Percentiles rank a stretch among this genome's conserved stretches.
Evolutionary conservation across 1,140 invertebrate genomes (phyloP).

Genomic region (Heliothis virescens): DNA sequence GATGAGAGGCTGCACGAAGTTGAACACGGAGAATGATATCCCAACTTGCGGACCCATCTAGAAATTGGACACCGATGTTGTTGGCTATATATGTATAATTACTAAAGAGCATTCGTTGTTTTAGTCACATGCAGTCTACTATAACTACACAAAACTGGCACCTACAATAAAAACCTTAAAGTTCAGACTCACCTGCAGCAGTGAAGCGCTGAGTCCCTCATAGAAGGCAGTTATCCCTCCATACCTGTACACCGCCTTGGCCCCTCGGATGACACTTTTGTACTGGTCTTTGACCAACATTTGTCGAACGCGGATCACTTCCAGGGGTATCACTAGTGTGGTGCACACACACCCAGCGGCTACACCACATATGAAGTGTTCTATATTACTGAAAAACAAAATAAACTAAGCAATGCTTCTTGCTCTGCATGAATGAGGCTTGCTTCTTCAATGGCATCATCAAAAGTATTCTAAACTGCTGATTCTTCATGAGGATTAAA

Average conservation of each 20-base stretch:
- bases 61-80: background rate
- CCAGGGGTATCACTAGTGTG: conserved; percentile 69
- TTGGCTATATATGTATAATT: too few relatives aligned
- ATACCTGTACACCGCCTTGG: conserved; percentile 66
- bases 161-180: background rate
- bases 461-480: too few relatives aligned
- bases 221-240: conserved; percentile 75
- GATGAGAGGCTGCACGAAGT: conserved; percentile 66
- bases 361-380: conserved; percentile 66
- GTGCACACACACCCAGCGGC: conserved; percentile 69
- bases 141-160: background rate
- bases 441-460: too few relatives aligned
- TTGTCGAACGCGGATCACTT: conserved; percentile 76
- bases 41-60: conserved; percentile 76
- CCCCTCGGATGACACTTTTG: conserved; percentile 67
- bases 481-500: too few relatives aligned
- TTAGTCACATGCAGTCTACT: too few relatives aligned
- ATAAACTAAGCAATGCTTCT: background rate
- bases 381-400: conserved; percentile 48
- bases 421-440: too few relatives aligned
- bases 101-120: too few relatives aligned
- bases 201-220: conserved; percentile 69
- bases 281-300: conserved; percentile 77
- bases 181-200: conserved; percentile 57
- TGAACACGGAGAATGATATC: conserved; percentile 73